A percentile compares a stretch with the other conserved stretches of the same genome.
Conservation (phyloP, 2,888 invertebrate species). For the Lasius platythorax region DNA sequence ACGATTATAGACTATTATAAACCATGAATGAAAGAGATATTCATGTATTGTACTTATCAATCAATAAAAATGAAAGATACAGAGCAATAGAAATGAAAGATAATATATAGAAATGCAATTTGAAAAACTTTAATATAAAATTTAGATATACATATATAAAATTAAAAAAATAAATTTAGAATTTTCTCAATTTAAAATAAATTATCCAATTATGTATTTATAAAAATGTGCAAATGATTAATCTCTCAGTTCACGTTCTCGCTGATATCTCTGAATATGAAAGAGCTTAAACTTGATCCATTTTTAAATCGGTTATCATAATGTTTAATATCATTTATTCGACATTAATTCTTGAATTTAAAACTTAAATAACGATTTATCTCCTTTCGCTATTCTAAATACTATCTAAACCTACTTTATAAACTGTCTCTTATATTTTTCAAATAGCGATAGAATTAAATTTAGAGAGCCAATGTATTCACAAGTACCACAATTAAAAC, state of each 20-base stretch:
- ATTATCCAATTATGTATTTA: neutral
- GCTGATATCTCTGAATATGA: neutral
- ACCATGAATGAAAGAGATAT: neutral
- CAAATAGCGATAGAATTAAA: neutral
- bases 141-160: no score
- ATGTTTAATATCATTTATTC: conserved; percentile 14
- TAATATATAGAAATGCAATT: neutral
- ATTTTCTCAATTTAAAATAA: neutral
- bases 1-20: neutral
- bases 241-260: neutral
- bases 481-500: neutral
- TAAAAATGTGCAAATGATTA: neutral
- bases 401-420: neutral
- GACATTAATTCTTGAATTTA: conserved; percentile 18
- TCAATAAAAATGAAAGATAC: neutral
- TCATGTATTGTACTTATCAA: neutral
- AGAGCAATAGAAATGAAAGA: no score
- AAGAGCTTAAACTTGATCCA: conserved; percentile 5
- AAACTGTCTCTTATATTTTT: neutral
- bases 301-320: neutral
- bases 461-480: neutral
- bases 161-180: neutral
- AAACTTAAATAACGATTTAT: neutral
- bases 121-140: neutral
- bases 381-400: neutral